These are phyloP conservation scores for Polyommatus icarus DNA, from an alignment of 2,888 invertebrate genomes.

Conservation along the genomic window DNA sequence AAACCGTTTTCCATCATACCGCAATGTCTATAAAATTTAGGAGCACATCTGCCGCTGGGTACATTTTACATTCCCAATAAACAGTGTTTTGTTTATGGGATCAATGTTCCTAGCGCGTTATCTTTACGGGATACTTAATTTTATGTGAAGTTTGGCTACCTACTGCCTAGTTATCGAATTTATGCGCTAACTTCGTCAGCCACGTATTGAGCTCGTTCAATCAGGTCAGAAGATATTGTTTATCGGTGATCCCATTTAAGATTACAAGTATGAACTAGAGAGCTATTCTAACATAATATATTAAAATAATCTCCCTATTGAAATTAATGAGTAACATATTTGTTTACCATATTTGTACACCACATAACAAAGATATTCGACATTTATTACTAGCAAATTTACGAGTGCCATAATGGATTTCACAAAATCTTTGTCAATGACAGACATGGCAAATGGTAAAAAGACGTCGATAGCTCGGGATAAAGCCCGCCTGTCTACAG, in stretches of 20 bases:
- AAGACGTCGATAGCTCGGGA: conserved; percentile 10
- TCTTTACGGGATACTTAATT: conserved; percentile 29
- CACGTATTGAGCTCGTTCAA: conserved; percentile 19
- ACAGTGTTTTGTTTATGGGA: conserved; percentile 15
- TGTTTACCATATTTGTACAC: background rate
- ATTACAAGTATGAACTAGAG: background rate
- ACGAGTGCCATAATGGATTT: background rate
- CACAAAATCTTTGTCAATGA: background rate
- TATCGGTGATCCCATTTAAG: conserved; percentile 17
- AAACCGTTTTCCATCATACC: background rate
- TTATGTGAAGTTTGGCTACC: conserved; percentile 11
- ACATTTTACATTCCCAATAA: conserved; percentile 25
- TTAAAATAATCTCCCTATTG: background rate
- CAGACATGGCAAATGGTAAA: conserved; percentile 7
- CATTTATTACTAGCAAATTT: background rate
- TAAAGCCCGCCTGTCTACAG: background rate
- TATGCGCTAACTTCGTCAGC: conserved; percentile 12
- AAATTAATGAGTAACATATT: background rate
- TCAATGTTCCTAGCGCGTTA: conserved; percentile 12
- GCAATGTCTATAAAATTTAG: background rate
- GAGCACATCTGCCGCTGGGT: conserved; percentile 16
- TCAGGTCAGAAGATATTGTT: conserved; percentile 22
- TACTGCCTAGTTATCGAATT: conserved; percentile 15
- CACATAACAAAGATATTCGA: background rate
- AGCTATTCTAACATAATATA: background rate